Base-by-base conservation (phyloP, 2,113 vertebrate genomes). In the Anoura caudifer region DNA sequence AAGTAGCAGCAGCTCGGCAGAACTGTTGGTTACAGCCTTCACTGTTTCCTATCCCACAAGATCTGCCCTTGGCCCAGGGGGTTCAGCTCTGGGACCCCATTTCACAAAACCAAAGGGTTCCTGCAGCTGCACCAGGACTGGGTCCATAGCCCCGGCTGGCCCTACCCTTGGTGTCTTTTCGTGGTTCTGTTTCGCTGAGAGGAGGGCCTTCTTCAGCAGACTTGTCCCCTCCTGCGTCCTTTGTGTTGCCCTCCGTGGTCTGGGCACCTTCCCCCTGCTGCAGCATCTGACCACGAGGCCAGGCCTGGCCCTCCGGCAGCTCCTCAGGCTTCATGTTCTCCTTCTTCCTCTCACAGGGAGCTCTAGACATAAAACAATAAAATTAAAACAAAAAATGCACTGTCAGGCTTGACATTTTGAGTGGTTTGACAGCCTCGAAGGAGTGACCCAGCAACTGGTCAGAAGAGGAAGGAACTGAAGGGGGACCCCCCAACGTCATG, bases 41-140 rank as follows among this genome's bases (percentile, higher is more conserved):
- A n/a, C 10, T 17, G 67, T 70, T 8, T 80, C 36, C 45, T 47
- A 15, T 38, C 69, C 17, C 13, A 9, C 22, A 10, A 4, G 36
- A 10, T 20, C 63, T 15, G 1, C 3, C 36, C 47, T 19, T 3
- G 10, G 4, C 20, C 31, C 5, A 12, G 3, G 8, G 56, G 59
- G 7, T 6, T 22, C 13, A 10, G 26, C 5, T 33, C 56, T 7
- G 19, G 16, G 1, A 19, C 24, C 28, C 19, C 36, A 1, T 15
- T 36, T 81, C 20, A 22, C 31, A 28, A 63, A 73, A 16, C 7
- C 2, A 5, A 52, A 87, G 54, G 24, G 33, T 15, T 4, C 17
- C 56, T 16, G 2, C 12, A n/a, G 13, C 43, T 20, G 10, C 36
- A 6, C 0, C 0, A 0, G 5, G 16, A 1, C 9, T 7, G 17